Base-by-base conservation (phyloP, 1,140 invertebrate species). In the Bombus waltoni region DNA sequence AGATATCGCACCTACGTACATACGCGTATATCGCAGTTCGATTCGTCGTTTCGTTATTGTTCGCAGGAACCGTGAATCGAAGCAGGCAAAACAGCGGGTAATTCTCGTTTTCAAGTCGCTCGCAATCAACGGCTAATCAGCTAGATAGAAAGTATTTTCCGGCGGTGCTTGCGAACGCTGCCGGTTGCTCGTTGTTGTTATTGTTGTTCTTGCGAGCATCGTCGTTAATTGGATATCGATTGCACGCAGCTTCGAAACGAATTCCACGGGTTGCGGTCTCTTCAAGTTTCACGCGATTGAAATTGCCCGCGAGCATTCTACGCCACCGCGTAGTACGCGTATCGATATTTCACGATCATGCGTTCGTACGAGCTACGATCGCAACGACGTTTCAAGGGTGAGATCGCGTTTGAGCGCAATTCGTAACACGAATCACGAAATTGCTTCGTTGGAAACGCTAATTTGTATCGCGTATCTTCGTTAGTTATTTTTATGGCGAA, bases 221-320 rank as follows among this genome's bases (percentile, higher is more conserved):
- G 25, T 38, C 77, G 62, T 79, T 79, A 79, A 79, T 79, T 79
- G 77, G 62, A 47, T 79, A 79, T 79, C 77, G 77, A 79, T 79
- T 79, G 35, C 74, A 2, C 8, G 42, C 47, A 57, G 25, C 28
- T 28, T 42, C 35, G 57, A 68, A 59, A 68, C 40, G 62, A 79
- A 66, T 79, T 44, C 32, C 44, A 62, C 42, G 62, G 62, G 11
- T 28, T 68, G 62, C 42, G 62, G 62, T 79, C 62, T 66, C 62
- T 79, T 66, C n/a, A 28, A 47, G 42, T 79, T 47, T 66, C 62
- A 35, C 62, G 42, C 77, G 77, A 68, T 79, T 78, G 76, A 78
- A 78, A 65, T 78, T 65, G n/a, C 28, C n/a, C 44, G 44, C 38
- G 1, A 9, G 13, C 76, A 9, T 6, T 78, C 22, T n/a, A 4